A percentile compares a stretch with the other conserved stretches of the same genome.
These are phyloP conservation scores for Flexamia atlantica DNA, from an alignment of 2,888 invertebrate genomes.

Conservation along the genomic window DNA sequence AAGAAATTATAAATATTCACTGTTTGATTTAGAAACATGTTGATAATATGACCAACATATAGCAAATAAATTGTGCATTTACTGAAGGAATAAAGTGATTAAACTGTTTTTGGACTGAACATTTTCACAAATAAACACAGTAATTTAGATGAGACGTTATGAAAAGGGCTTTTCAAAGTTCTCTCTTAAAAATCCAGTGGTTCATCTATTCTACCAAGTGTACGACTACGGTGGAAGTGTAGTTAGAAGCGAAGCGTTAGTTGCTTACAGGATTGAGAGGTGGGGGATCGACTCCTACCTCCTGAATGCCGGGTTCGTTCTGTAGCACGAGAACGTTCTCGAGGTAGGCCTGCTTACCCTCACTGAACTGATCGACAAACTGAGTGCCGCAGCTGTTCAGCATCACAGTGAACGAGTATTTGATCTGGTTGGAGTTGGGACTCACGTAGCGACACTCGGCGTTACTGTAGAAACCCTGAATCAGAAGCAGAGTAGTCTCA, in stretches of 20 bases:
- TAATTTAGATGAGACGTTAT: too few species aligned
- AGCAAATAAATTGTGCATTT: too few species aligned
- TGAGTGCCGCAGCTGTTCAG: slow-evolving; percentile 88
- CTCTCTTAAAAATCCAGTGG: background rate
- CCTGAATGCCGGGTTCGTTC: slow-evolving; percentile 86
- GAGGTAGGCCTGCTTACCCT: slow-evolving; percentile 86
- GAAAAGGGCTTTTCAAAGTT: too few species aligned
- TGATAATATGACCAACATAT: too few species aligned
- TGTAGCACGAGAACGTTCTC: slow-evolving; percentile 88
- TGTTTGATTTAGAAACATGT: too few species aligned
- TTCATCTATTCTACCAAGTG: slow-evolving; percentile 16
- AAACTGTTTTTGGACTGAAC: too few species aligned
- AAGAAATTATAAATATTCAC: too few species aligned
- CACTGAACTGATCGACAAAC: slow-evolving; percentile 87
- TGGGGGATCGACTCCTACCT: slow-evolving; percentile 71
- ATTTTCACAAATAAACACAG: too few species aligned
- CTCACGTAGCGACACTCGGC: slow-evolving; percentile 85
- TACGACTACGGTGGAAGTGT: background rate
- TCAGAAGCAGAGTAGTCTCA: background rate
- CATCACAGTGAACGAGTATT: slow-evolving; percentile 86
- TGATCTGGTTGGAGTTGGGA: slow-evolving; percentile 83
- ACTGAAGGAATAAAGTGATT: too few species aligned
- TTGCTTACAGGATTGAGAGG: slow-evolving; percentile 50
- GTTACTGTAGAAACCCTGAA: slow-evolving; percentile 81
- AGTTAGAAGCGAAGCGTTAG: slow-evolving; percentile 53